These are phyloP conservation scores for Channallabes apus DNA, from an alignment of 2,797 vertebrate genomes.

Conservation along the genomic window DNA sequence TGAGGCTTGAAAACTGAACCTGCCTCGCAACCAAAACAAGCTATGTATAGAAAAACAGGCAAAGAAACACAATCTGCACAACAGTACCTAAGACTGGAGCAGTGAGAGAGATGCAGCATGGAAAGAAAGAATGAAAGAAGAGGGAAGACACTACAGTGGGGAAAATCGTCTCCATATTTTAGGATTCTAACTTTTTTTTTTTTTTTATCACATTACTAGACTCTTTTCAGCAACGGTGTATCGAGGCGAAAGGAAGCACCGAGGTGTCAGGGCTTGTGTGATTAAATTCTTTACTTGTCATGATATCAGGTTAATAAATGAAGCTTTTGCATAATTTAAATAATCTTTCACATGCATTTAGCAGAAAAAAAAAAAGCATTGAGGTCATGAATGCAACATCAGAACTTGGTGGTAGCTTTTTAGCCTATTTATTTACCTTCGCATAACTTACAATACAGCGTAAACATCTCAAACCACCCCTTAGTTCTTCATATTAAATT, in stretches of 20 bases:
- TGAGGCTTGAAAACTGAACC: constrained; percentile 72
- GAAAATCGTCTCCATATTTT: neutral
- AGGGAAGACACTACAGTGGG: constrained; percentile 47
- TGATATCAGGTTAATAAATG: neutral
- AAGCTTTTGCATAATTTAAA: neutral
- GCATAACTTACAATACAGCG: neutral
- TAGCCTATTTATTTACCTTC: neutral
- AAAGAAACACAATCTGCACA: constrained; percentile 66
- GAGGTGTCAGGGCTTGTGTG: neutral
- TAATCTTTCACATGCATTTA: neutral
- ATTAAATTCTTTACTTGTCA: neutral
- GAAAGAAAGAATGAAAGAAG: constrained; percentile 55
- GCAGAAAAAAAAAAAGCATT: neutral
- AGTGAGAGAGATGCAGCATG: constrained; percentile 46
- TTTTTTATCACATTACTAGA: neutral
- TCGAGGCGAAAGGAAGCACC: neutral
- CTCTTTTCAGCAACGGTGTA: neutral
- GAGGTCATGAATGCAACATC: neutral
- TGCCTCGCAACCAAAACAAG: constrained; percentile 66
- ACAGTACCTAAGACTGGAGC: neutral
- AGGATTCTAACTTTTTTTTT: neutral
- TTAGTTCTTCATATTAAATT: too few relatives aligned
- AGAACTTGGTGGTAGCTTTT: neutral
- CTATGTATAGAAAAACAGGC: constrained; percentile 74
- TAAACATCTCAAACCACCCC: too few relatives aligned